Conservation (phyloP, 37 sponge, comb jelly and placozoan genomes). For the Spongilla lacustris region DNA sequence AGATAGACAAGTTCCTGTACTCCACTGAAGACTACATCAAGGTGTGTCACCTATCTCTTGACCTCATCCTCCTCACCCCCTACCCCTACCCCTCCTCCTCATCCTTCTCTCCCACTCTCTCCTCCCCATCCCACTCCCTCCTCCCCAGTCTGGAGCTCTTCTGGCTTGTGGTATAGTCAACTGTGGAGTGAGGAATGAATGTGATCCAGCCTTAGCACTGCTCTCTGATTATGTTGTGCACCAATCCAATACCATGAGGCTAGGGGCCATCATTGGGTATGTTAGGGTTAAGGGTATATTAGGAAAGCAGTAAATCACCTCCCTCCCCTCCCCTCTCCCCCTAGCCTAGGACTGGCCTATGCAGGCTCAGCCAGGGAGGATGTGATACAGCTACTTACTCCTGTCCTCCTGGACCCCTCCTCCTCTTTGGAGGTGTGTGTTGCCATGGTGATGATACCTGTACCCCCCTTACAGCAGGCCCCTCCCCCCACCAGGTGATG, state of each 20-base stretch:
- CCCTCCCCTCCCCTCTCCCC: background rate
- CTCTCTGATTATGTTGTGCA: constrained; percentile 93
- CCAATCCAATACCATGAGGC: constrained; percentile 69
- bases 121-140: too few relatives aligned
- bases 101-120: too few relatives aligned
- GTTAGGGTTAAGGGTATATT: background rate
- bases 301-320: background rate
- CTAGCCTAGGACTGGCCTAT: constrained; percentile 93
- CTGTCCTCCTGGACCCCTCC: constrained; percentile 65
- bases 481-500: constrained; percentile 61
- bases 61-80: too few relatives aligned
- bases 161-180: constrained; percentile 98
- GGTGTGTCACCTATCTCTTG: constrained; percentile 67
- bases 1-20: constrained; percentile 98
- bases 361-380: constrained; percentile 90
- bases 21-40: constrained; percentile 92
- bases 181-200: constrained; percentile 94
- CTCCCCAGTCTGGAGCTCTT: constrained; percentile 88
- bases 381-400: constrained; percentile 76
- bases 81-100: too few relatives aligned
- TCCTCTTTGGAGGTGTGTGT: constrained; percentile 80
- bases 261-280: constrained; percentile 90
- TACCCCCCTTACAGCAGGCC: background rate
- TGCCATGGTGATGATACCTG: too few relatives aligned
- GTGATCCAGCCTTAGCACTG: constrained; percentile 97